phyloP scores from a whole-genome alignment of 1,140 invertebrate genomes.

The Bombus consobrinus region DNA sequence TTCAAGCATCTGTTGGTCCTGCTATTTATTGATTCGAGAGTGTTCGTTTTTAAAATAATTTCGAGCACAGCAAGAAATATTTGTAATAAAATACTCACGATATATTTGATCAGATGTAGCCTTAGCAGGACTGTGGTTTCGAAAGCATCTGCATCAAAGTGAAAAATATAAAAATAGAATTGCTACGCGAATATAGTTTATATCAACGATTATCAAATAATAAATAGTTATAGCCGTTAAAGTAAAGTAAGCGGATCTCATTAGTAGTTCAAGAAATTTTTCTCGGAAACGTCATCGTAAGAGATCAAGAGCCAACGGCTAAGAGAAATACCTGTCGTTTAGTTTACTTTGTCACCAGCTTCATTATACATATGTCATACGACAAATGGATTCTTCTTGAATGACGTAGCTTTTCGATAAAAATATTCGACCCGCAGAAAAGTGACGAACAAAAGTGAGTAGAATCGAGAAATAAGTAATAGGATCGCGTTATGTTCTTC shows the following conservation, averaged over 20 bases:
- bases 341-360: not conserved
- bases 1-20: not conserved
- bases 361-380: not conserved
- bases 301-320: not conserved
- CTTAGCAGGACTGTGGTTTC: conserved; percentile 66
- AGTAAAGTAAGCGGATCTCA: not conserved
- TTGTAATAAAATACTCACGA: conserved; percentile 65
- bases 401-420: not conserved
- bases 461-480: no score
- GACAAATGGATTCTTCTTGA: not conserved
- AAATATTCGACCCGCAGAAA: not conserved
- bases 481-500: not conserved
- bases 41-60: not conserved
- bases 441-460: not conserved
- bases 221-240: not conserved
- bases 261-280: not conserved
- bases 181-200: not conserved
- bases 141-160: conserved; percentile 79
- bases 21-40: not conserved
- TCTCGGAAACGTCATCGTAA: not conserved
- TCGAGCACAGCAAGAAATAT: not conserved
- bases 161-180: conserved; percentile 24
- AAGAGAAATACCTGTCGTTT: not conserved
- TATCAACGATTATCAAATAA: not conserved
- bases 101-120: conserved; percentile 73